Conservation (phyloP, 1,140 invertebrate species). For the Calycopis cecrops region DNA sequence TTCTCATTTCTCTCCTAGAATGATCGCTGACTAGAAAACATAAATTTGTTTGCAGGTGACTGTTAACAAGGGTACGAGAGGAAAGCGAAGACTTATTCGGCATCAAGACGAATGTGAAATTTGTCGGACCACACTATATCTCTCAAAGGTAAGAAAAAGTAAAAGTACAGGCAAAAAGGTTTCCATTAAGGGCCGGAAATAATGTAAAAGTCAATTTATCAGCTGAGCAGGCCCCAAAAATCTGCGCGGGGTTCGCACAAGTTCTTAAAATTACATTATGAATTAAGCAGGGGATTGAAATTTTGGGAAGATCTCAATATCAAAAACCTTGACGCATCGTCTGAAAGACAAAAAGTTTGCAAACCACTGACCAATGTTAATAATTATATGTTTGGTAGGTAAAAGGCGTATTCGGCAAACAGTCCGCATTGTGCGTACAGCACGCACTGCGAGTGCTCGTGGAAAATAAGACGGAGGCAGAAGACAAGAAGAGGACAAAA, state of each 20-base stretch:
- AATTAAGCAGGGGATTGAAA: too few species aligned
- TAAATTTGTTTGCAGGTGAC: conserved; percentile 21
- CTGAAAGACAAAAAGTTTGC: not conserved
- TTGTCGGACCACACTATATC: conserved; percentile 35
- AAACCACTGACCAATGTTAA: not conserved
- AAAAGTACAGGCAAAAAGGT: too few species aligned
- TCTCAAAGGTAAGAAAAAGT: conserved; percentile 33
- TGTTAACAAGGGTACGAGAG: not conserved
- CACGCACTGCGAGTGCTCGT: conserved; percentile 6
- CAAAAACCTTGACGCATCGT: not conserved
- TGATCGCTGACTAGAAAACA: too few species aligned
- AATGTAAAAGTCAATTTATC: too few species aligned
- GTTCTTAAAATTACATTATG: too few species aligned
- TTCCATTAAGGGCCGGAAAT: too few species aligned
- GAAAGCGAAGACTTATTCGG: conserved; percentile 17
- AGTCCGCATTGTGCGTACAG: conserved; percentile 8
- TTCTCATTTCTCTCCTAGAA: too few species aligned
- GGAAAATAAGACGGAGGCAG: not conserved
- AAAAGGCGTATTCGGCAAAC: conserved; percentile 3
- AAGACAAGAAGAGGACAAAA: not conserved
- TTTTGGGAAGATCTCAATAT: too few species aligned
- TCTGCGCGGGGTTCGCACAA: too few species aligned
- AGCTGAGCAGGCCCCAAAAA: too few species aligned
- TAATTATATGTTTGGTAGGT: conserved; percentile 1
- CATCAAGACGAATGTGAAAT: conserved; percentile 41